Conservation (phyloP, 2,797 vertebrate species). For the Poeciliopsis turneri region DNA sequence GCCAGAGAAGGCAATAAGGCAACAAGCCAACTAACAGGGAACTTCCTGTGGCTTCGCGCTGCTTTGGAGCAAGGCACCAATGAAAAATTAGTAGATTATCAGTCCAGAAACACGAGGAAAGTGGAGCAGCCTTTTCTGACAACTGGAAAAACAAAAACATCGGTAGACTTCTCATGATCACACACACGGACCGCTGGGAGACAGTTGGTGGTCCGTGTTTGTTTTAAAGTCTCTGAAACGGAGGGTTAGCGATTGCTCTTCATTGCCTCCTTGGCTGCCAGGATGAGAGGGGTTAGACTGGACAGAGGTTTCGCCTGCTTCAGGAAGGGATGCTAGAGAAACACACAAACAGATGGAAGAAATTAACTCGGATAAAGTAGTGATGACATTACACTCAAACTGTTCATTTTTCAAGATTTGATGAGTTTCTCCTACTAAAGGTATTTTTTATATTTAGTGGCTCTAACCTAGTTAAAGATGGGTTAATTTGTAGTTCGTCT, state of each 20-base stretch:
- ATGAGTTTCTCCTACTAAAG: neutral
- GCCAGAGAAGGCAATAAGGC: neutral
- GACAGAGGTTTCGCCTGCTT: slow-evolving; percentile 97
- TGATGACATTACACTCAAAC: neutral
- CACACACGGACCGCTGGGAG: slow-evolving; percentile 13
- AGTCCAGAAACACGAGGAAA: slow-evolving; percentile 24
- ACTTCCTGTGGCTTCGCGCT: slow-evolving; percentile 6
- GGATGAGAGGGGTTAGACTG: slow-evolving; percentile 96
- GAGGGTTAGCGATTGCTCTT: slow-evolving; percentile 84
- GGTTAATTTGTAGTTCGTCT: neutral
- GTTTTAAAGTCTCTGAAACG: slow-evolving; percentile 29
- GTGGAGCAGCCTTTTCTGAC: slow-evolving; percentile 29
- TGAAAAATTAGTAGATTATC: slow-evolving; percentile 27
- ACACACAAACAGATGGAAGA: neutral
- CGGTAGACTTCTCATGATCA: slow-evolving; percentile 20
- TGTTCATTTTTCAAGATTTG: neutral
- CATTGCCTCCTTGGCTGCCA: slow-evolving; percentile 99
- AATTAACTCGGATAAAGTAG: neutral
- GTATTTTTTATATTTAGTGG: neutral
- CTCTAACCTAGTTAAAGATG: neutral
- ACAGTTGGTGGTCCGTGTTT: slow-evolving; percentile 13
- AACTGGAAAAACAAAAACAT: slow-evolving; percentile 25
- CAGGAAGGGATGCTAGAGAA: slow-evolving; percentile 92
- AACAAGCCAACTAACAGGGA: slow-evolving; percentile 2
- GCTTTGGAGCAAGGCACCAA: slow-evolving; percentile 39